Conservation (phyloP, 1,140 invertebrate genomes). For the Lasioglossum baleicum region DNA sequence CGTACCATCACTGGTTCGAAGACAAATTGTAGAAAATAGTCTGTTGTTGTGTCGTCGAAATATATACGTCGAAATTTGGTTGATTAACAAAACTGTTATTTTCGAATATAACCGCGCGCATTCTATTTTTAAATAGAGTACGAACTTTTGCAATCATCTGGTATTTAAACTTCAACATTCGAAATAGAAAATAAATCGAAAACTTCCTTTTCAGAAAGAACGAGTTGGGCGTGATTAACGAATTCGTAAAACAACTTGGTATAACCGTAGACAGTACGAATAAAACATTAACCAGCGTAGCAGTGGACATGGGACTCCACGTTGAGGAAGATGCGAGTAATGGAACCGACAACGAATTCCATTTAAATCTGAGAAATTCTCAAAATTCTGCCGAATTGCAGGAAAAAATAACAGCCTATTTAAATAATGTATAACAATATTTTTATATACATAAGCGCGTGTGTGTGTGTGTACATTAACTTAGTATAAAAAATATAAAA, state of each 20-base stretch:
- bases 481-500: no score
- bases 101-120: no score
- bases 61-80: no score
- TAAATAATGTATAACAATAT: constrained; percentile 11
- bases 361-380: not conserved
- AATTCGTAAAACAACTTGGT: constrained; percentile 55
- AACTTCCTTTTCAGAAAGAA: constrained; percentile 55
- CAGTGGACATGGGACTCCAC: constrained; percentile 40
- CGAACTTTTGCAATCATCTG: no score
- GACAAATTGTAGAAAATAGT: no score
- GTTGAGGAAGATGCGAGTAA: constrained; percentile 4
- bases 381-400: not conserved
- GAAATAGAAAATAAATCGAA: no score
- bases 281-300: constrained; percentile 45
- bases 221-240: constrained; percentile 66
- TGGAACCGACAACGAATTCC: not conserved
- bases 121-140: no score
- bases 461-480: not conserved
- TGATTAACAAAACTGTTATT: no score
- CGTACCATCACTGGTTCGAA: no score
- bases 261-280: constrained; percentile 56
- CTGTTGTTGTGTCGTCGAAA: no score
- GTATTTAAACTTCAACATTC: no score
- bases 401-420: constrained; percentile 16
- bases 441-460: not conserved